phyloP scores from a whole-genome alignment of 2,113 vertebrate genomes.

The Glareola pratincola region DNA sequence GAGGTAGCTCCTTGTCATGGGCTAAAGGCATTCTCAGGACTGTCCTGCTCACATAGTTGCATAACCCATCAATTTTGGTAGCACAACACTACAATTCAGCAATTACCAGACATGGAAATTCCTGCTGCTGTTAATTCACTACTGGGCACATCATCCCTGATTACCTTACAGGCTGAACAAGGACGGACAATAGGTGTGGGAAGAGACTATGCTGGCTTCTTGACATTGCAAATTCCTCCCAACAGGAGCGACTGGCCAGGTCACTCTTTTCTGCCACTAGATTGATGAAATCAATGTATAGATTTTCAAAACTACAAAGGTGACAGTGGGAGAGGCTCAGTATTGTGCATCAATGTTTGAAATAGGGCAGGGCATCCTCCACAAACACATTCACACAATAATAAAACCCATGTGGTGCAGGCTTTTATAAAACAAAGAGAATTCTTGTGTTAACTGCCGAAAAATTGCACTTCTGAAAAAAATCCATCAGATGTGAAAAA shows the following conservation, averaged over 20 bases:
- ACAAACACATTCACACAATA: neutral
- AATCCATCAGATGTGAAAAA: neutral
- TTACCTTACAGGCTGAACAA: neutral
- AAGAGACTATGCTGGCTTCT: neutral
- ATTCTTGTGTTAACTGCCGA: neutral
- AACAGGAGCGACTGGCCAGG: neutral
- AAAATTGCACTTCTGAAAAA: neutral
- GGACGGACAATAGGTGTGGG: too few species aligned
- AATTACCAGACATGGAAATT: neutral
- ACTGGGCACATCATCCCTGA: neutral
- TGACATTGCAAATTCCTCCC: neutral
- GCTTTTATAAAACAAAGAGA: neutral
- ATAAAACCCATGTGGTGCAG: neutral
- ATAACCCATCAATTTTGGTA: neutral
- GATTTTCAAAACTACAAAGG: neutral
- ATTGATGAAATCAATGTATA: neutral
- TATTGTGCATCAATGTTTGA: neutral
- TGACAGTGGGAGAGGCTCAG: neutral
- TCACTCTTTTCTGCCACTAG: neutral
- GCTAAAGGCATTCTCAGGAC: neutral
- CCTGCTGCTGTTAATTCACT: neutral
- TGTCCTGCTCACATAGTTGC: rapidly evolving
- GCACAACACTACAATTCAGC: neutral
- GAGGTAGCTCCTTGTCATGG: neutral
- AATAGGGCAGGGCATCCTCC: neutral